Evolutionary conservation across 2,113 vertebrate species (phyloP), one percentile per base, ranked within the genome.

Genomic region (Lepus europaeus): DNA sequence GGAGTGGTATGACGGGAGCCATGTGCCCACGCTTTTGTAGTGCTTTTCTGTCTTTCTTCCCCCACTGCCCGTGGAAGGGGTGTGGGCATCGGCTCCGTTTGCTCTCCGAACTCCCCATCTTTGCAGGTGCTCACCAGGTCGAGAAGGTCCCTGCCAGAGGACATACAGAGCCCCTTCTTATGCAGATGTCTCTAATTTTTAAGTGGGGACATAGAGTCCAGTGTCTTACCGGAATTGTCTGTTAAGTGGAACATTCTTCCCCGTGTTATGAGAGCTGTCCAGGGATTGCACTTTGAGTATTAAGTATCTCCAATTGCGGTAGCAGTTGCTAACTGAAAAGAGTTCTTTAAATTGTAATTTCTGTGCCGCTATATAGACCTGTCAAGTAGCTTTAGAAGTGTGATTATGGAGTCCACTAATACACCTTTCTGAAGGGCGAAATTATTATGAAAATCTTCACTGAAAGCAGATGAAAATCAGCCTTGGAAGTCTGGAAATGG

Each of bases 401-500:
- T 90, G 69, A 97, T 95, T 95, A 93, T 2, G 0, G 84, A 79
- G 88, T 68, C 95, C 83, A 92, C 93, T 96, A 94, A 92, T 85
- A 93, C 27, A 64, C 89, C 63, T 96, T 92, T 95, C 63, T 80
- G 68, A 14, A 68, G 77, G 83, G 20, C 22, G 95, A 93, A 93
- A 66, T 95, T 91, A 93, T 2, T 94, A 9, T 82, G 86, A 3
- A 61, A 84, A 13, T 86, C 74, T 36, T 95, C 97, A 72, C 81
- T 36, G 45, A 77, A 81, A 33, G 33, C 39, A 20, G 1, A 3
- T 64, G 86, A 14, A 92, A 86, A 93, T 93, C 70, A 77, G 36
- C 36, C 90, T 98, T 80, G 84, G n/a, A 94, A 82, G 36, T 93
- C 91, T 49, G 7, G 79, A 12, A 93, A 81, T 29, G 66, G 4